Conservation (phyloP, 1,140 invertebrate genomes). For the Pseudobourletiella spinata region DNA sequence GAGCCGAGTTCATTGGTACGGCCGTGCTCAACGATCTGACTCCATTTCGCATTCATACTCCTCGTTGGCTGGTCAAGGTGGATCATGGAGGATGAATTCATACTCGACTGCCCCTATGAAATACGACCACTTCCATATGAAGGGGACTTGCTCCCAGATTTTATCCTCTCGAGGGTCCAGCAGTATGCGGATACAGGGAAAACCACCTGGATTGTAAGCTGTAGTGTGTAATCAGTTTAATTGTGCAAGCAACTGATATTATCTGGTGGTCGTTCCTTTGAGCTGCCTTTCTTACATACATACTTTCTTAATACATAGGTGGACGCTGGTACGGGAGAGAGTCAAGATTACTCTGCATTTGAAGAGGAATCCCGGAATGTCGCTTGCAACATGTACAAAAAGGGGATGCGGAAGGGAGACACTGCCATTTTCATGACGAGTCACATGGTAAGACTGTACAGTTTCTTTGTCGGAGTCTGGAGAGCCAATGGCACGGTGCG, state of each 20-base stretch:
- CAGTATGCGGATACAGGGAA: not conserved
- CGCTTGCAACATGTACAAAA: constrained; percentile 25
- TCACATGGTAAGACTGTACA: constrained; percentile 18
- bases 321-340: constrained; percentile 17
- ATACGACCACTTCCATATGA: not conserved
- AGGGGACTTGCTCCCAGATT: not conserved
- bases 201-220: not conserved
- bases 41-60: too few species aligned
- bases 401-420: constrained; percentile 27
- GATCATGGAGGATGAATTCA: too few species aligned
- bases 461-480: constrained; percentile 28
- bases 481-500: constrained; percentile 25
- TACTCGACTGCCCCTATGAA: not conserved
- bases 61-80: too few species aligned
- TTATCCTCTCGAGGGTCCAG: not conserved
- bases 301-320: constrained; percentile 12
- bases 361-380: constrained; percentile 21
- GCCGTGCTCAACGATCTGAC: too few species aligned
- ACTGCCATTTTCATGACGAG: constrained; percentile 19
- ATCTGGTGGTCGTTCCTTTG: too few species aligned
- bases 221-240: not conserved
- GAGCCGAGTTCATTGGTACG: too few species aligned
- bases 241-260: too few species aligned
- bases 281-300: too few species aligned
- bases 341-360: constrained; percentile 13